Evolutionary conservation across 2,113 vertebrate species (phyloP), one percentile per base, ranked within the genome.

Genomic region (Orcinus orca): DNA sequence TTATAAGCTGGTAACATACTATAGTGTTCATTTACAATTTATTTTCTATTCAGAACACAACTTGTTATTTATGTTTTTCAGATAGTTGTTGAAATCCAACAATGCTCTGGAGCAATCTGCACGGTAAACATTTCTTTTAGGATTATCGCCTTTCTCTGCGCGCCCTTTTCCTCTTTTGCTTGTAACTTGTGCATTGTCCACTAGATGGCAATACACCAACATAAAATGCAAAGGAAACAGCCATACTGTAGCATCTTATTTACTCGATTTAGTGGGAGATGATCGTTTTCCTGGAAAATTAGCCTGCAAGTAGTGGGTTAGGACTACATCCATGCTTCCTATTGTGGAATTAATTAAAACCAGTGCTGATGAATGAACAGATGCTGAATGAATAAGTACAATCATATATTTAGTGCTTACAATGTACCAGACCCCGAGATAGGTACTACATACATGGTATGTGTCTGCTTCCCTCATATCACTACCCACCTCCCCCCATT

Each of bases 131-230:
- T 73, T 74, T 88, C 73, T 97, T 87, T 36, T 55, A 67, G 70
- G 17, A 53, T 53, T 7, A 20, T 50, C 87, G 18, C 74, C 31
- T 94, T 93, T 91, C 53, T 80, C 20, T 18, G 55, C 4, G 0
- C 0, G 5, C 31, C 36, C 5, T 6, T 55, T 80, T 15, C 8
- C 25, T 44, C 21, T 21, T 47, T 55, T 68, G 44, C 68, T 74
- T 91, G 76, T 84, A 74, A 83, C n/a, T 25, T 80, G 31, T 20
- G 1, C 26, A 5, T 6, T 1, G 14, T 55, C 95, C 97, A 93
- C 93, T 91, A 97, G 97, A 84, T 95, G 97, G 96, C 95, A 93
- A 2, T 29, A 92, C 7, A 87, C 3, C 58, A 93, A 80, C 15
- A 9, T 73, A 31, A 50, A 60, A 58, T 76, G 86, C 65, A 70